These are phyloP conservation scores for Ferdinandea cuprea DNA, from an alignment of 2,888 invertebrate species.

Conservation along the genomic window DNA sequence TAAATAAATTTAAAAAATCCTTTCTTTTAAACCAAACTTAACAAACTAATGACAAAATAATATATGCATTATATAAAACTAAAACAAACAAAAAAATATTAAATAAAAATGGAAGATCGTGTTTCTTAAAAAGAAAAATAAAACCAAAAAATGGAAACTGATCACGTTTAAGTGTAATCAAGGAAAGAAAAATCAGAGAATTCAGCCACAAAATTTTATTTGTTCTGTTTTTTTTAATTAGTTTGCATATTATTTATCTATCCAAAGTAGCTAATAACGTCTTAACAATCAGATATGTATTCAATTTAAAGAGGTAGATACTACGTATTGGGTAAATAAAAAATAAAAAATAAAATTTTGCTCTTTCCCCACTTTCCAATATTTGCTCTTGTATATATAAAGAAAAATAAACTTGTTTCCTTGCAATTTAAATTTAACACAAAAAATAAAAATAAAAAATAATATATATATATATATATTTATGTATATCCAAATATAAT, in stretches of 20 bases:
- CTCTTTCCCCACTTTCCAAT: conserved; percentile 21
- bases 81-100: conserved; percentile 29
- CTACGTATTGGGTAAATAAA: conserved; percentile 24
- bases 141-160: conserved; percentile 14
- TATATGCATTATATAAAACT: conserved; percentile 39
- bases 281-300: conserved; percentile 40
- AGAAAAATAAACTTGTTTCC: background rate
- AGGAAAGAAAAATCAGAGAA: conserved; percentile 5
- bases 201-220: background rate
- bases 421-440: conserved; percentile 4
- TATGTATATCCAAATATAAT: conserved; percentile 17
- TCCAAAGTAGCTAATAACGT: conserved; percentile 1
- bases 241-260: too few species aligned
- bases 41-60: conserved; percentile 67
- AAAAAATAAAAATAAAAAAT: conserved; percentile 16
- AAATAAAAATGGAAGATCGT: conserved; percentile 61
- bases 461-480: conserved; percentile 11
- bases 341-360: background rate
- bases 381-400: background rate
- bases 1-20: conserved; percentile 37
- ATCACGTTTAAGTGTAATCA: too few species aligned
- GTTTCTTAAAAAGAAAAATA: conserved; percentile 25
- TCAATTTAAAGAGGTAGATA: conserved; percentile 46
- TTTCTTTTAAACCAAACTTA: conserved; percentile 54
- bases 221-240: background rate